Percentiles rank a stretch among this genome's conserved stretches.
Conservation (phyloP, 92 coral and sea anemone species). For the Zoanthus solanderi region DNA sequence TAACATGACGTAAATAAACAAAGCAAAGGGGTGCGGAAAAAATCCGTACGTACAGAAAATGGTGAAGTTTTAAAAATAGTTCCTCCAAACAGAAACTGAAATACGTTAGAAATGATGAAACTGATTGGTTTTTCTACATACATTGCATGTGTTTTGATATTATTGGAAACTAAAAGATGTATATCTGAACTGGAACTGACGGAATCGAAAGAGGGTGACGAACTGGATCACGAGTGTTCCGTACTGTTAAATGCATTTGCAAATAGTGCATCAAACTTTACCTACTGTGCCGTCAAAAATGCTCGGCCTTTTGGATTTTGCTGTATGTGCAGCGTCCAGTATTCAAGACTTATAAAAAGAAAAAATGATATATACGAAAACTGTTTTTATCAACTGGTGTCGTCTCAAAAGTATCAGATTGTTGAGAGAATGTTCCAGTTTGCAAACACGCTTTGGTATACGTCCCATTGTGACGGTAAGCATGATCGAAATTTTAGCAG, state of each 20-base stretch:
- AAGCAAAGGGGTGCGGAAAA: no score
- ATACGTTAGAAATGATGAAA: no score
- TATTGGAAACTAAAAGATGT: no score
- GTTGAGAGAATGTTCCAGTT: slow-evolving; percentile 15
- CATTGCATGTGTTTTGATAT: no score
- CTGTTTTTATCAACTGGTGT: slow-evolving; percentile 14
- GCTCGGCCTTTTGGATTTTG: slow-evolving; percentile 44
- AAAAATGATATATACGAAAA: slow-evolving; percentile 6
- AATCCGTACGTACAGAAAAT: no score
- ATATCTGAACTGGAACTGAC: no score
- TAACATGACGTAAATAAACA: no score
- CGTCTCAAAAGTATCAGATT: slow-evolving; percentile 36
- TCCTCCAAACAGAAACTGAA: no score
- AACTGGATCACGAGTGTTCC: not conserved
- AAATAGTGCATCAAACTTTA: slow-evolving; percentile 18
- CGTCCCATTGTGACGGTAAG: slow-evolving; percentile 40
- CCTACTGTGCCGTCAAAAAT: slow-evolving; percentile 22
- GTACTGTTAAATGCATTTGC: slow-evolving; percentile 25
- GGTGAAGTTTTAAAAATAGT: no score
- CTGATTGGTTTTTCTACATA: no score
- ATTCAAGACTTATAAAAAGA: slow-evolving; percentile 4
- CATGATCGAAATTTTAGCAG: no score
- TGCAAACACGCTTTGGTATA: slow-evolving; percentile 32
- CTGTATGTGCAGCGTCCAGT: slow-evolving; percentile 31
- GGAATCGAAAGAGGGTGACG: not conserved